These are phyloP conservation scores for Austrofundulus limnaeus DNA, from an alignment of 2,113 vertebrate species.

Conservation along the genomic window DNA sequence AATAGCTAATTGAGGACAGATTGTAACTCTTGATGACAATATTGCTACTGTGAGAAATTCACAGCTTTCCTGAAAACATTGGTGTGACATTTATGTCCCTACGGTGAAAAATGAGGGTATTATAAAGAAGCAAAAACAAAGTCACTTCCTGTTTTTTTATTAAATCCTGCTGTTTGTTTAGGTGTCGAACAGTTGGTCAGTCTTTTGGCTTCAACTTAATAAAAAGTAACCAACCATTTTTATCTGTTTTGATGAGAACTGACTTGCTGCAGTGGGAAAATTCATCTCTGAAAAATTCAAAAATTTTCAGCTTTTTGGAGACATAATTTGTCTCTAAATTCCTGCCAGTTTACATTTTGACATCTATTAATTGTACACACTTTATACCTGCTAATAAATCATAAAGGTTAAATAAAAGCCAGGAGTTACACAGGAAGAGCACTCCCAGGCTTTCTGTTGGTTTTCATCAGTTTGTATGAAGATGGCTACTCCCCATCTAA, in stretches of 20 bases:
- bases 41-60: neutral
- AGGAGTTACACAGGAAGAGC: neutral
- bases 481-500: neutral
- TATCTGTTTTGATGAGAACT: neutral
- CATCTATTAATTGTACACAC: neutral
- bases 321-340: too few species aligned
- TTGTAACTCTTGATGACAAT: neutral
- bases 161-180: neutral
- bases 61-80: neutral
- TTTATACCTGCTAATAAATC: neutral
- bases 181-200: too few species aligned
- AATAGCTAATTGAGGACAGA: neutral
- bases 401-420: neutral
- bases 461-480: neutral
- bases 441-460: neutral
- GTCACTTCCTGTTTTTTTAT: neutral
- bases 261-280: too few species aligned
- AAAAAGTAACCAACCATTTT: too few species aligned
- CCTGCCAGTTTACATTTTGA: too few species aligned
- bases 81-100: neutral
- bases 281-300: too few species aligned
- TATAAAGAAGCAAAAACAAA: neutral
- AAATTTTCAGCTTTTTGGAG: too few species aligned
- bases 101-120: neutral
- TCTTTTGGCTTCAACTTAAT: neutral